phyloP scores from a whole-genome alignment of 1,140 invertebrate species.

The Pemphigus obesinymphae region DNA sequence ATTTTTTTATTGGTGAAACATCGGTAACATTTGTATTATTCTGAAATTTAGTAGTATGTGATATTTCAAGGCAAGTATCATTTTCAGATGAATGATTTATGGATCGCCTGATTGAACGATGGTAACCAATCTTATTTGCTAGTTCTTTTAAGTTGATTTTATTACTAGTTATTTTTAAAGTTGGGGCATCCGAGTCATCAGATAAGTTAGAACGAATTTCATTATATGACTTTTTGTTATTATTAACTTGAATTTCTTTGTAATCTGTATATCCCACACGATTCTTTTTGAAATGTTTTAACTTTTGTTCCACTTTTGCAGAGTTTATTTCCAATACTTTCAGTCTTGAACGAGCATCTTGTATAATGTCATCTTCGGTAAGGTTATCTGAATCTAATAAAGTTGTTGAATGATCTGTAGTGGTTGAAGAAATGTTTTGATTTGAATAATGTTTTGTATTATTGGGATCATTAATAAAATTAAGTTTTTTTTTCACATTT shows the following conservation, averaged over 20 bases:
- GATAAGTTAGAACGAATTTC: constrained; percentile 3
- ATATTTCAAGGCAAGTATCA: neutral
- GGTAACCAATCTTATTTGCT: constrained; percentile 31
- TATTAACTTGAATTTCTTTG: neutral
- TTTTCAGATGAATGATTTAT: neutral
- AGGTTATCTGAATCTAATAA: constrained; percentile 3
- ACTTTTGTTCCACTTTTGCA: neutral
- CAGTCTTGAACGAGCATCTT: neutral
- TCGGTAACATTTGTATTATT: neutral
- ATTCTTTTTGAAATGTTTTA: neutral
- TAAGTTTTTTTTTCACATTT: constrained; percentile 8
- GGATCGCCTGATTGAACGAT: neutral
- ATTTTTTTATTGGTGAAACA: neutral
- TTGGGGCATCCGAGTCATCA: neutral
- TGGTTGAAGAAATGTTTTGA: constrained; percentile 11
- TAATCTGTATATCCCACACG: neutral
- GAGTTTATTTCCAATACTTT: neutral
- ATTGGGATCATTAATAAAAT: neutral
- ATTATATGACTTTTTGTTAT: neutral
- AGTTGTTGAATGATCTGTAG: constrained; percentile 25
- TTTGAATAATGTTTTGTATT: neutral
- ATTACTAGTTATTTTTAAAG: neutral
- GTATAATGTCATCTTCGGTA: constrained; percentile 27
- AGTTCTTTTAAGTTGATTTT: constrained; percentile 17
- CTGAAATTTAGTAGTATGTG: neutral